Evolutionary conservation across 2,888 invertebrate species (phyloP), one percentile per base, ranked within the genome.

Genomic region (Synergus umbraculus): DNA sequence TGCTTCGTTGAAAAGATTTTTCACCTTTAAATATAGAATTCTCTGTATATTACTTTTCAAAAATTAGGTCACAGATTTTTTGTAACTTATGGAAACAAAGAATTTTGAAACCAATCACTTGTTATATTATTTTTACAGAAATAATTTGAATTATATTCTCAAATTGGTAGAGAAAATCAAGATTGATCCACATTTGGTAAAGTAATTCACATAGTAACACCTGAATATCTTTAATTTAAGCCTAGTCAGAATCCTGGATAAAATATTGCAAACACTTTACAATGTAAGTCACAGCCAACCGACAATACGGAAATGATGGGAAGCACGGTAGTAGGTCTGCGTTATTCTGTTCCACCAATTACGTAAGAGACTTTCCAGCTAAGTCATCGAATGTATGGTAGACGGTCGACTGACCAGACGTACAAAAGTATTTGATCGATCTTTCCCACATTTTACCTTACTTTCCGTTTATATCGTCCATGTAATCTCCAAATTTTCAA

Each of bases 301-400:
- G 43, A 85, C 87, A 89, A 90, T 89, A 89, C 90, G 90, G 90
- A 90, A 90, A 90, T 88, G 90, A 89, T 87, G 88, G 89, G 86
- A 85, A 87, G 85, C 83, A 84, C 79, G 83, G 83, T 78, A 83
- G 79, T 80, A 83, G 84, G 83, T 84, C 84, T 81, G 83, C 85
- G 82, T 86, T 86, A 85, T 87, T 85, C 85, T 86, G 85, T 88
- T 88, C 86, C 86, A 85, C 85, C 85, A 86, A 87, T 91, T 91
- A 88, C 88, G 87, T 88, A 91, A 91, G 85, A 83, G 83, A 90
- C 90, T 90, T 89, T 89, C 90, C 87, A 88, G 88, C 86, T 83
- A 83, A 83, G 82, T 80, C 79, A 82, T 81, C 82, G 78, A 82
- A 79, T 54, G 73, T 54, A n/a, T 73, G 18, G 63, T 63, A 67